Conservation (phyloP, 1,140 invertebrate species). For the Panagrolaimus sp. region DNA sequence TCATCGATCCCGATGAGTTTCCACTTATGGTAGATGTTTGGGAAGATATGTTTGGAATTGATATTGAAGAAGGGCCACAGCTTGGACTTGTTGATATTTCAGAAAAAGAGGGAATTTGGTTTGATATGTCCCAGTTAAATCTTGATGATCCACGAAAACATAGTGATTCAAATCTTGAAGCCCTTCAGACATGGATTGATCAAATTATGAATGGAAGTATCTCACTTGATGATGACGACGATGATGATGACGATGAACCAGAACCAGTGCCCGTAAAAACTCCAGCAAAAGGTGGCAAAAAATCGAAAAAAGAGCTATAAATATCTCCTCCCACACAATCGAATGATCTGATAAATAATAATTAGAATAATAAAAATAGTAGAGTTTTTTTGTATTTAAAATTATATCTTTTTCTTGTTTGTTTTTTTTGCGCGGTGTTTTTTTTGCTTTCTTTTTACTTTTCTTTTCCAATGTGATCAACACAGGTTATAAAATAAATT, state of each 20-base stretch:
- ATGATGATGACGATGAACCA: constrained; percentile 39
- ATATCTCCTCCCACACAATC: neutral
- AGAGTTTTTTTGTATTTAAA: neutral
- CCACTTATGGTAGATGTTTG: constrained; percentile 58
- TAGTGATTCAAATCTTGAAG: constrained; percentile 54
- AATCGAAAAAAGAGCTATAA: constrained; percentile 33
- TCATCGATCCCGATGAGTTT: constrained; percentile 58
- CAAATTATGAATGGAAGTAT: constrained; percentile 55
- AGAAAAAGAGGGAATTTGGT: constrained; percentile 58
- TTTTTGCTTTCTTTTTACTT: neutral
- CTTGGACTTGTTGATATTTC: constrained; percentile 57
- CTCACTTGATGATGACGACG: constrained; percentile 53
- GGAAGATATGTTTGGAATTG: constrained; percentile 59
- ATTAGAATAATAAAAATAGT: too few species aligned
- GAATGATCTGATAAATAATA: too few species aligned
- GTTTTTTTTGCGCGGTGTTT: neutral
- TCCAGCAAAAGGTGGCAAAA: constrained; percentile 28
- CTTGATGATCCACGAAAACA: constrained; percentile 58
- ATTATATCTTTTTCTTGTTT: neutral
- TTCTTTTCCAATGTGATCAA: neutral
- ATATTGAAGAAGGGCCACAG: constrained; percentile 58
- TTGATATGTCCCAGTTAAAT: constrained; percentile 57
- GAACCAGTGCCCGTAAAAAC: constrained; percentile 32
- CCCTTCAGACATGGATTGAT: constrained; percentile 56
- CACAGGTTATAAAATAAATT: neutral